Percentiles rank a stretch among this genome's conserved stretches.
These are phyloP conservation scores for Rhyacophila evoluta DNA, from an alignment of 2,888 invertebrate genomes.

Conservation along the genomic window DNA sequence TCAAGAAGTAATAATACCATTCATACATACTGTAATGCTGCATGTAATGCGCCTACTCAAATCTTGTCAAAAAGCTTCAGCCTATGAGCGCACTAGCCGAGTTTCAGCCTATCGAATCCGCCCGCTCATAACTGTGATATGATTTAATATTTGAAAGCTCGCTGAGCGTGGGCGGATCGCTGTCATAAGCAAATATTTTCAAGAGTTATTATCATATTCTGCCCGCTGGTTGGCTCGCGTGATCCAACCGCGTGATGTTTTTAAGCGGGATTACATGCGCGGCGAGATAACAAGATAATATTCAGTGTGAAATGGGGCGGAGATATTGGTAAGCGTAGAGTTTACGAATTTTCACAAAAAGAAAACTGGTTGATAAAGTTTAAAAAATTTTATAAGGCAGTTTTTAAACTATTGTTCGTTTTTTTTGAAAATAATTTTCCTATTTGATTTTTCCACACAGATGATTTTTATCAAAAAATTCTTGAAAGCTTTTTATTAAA, in stretches of 20 bases:
- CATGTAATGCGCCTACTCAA: neutral
- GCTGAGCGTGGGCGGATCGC: conserved; percentile 30
- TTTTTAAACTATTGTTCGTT: too few species aligned
- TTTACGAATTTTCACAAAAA: too few species aligned
- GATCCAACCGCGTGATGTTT: neutral
- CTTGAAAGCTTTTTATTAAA: too few species aligned
- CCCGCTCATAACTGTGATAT: conserved; percentile 43
- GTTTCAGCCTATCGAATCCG: conserved; percentile 37
- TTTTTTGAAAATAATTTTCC: too few species aligned
- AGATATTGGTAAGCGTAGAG: too few species aligned
- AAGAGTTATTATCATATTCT: conserved; percentile 37
- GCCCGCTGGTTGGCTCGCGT: conserved; percentile 32
- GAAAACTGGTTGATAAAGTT: too few species aligned
- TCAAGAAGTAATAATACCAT: too few species aligned
- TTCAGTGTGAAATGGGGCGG: too few species aligned
- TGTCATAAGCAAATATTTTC: conserved; percentile 47
- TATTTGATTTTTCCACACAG: too few species aligned
- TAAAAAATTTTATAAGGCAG: too few species aligned
- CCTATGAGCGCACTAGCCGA: neutral
- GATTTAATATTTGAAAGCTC: conserved; percentile 40
- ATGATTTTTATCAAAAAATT: too few species aligned
- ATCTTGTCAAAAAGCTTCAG: neutral
- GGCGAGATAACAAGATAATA: neutral
- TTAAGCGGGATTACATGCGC: neutral
- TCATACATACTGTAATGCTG: neutral